Percentiles rank a stretch among this genome's conserved stretches.
Evolutionary conservation across 2,113 vertebrate species (phyloP).

Genomic region (Lepidothrix coronata): DNA sequence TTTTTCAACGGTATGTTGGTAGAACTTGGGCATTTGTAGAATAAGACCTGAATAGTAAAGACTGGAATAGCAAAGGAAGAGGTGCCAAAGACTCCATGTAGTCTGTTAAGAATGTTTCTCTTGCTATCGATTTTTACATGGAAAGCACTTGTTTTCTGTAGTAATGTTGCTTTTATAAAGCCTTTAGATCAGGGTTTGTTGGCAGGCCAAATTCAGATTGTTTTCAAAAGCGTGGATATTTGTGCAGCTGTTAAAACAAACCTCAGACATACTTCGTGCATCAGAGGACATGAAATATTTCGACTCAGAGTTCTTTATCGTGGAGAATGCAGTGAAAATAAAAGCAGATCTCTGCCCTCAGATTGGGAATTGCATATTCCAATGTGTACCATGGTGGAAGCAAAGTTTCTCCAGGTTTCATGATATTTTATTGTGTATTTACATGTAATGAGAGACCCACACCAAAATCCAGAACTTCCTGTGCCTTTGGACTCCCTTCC

Average conservation of each 20-base stretch:
- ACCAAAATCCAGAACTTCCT: not conserved
- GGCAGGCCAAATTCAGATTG: conserved; percentile 27
- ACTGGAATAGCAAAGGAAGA: not conserved
- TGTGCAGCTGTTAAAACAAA: conserved; percentile 52
- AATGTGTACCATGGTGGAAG: not conserved
- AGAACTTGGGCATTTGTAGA: not conserved
- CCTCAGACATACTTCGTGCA: not conserved
- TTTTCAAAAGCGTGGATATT: conserved; percentile 36
- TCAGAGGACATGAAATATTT: not conserved
- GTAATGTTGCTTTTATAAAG: conserved; percentile 38
- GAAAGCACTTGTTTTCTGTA: conserved; percentile 22
- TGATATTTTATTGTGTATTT: not conserved
- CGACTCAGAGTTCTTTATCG: not conserved
- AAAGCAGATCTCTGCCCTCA: not conserved
- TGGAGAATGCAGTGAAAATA: not conserved
- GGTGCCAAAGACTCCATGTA: conserved; percentile 21
- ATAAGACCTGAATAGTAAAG: not conserved
- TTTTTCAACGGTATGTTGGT: not conserved
- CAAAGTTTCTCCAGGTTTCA: not conserved
- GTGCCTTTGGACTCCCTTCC: not conserved
- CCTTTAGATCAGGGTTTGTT: conserved; percentile 30
- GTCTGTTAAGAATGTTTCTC: conserved; percentile 21
- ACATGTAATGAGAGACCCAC: not conserved
- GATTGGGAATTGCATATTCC: not conserved
- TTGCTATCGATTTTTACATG: conserved; percentile 38